Conservation (phyloP, 2,113 vertebrate genomes). For the Dolichallabes microphthalmus region DNA sequence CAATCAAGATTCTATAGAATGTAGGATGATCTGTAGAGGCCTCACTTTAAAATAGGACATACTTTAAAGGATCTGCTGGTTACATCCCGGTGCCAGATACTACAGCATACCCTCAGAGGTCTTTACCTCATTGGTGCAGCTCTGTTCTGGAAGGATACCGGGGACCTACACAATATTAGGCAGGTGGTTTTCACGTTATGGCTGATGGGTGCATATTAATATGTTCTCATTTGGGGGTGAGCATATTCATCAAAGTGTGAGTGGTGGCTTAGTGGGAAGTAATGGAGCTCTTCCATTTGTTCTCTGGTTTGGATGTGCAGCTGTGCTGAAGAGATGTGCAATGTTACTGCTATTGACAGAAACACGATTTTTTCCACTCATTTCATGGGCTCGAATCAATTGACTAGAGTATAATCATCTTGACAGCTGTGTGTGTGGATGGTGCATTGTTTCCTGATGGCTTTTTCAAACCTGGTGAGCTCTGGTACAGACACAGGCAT, state of each 20-base stretch:
- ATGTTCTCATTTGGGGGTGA: slow-evolving; percentile 59
- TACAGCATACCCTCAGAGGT: too few relatives aligned
- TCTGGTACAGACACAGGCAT: slow-evolving; percentile 13
- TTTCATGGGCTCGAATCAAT: slow-evolving; percentile 61
- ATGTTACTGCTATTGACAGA: slow-evolving; percentile 48
- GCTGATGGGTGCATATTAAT: slow-evolving; percentile 56
- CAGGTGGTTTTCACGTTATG: too few relatives aligned
- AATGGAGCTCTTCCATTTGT: slow-evolving; percentile 60
- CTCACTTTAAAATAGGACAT: too few relatives aligned
- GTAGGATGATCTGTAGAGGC: too few relatives aligned
- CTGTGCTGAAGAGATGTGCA: slow-evolving; percentile 1
- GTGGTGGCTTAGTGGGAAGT: slow-evolving; percentile 48
- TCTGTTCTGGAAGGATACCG: too few relatives aligned
- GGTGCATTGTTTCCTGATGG: slow-evolving; percentile 25
- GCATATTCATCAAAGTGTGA: slow-evolving; percentile 58
- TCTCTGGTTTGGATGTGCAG: slow-evolving; percentile 54
- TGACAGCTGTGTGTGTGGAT: slow-evolving; percentile 53
- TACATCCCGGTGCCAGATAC: too few relatives aligned
- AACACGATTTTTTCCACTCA: slow-evolving; percentile 61
- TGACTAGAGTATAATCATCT: slow-evolving; percentile 55
- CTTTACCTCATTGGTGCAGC: too few relatives aligned
- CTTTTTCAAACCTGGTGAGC: slow-evolving; percentile 14
- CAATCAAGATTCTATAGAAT: too few relatives aligned
- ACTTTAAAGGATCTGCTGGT: too few relatives aligned
- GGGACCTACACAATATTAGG: too few relatives aligned